Evolutionary conservation across 1,140 invertebrate species (phyloP), one percentile per base, ranked within the genome.

Genomic region (Drosophila azteca): DNA sequence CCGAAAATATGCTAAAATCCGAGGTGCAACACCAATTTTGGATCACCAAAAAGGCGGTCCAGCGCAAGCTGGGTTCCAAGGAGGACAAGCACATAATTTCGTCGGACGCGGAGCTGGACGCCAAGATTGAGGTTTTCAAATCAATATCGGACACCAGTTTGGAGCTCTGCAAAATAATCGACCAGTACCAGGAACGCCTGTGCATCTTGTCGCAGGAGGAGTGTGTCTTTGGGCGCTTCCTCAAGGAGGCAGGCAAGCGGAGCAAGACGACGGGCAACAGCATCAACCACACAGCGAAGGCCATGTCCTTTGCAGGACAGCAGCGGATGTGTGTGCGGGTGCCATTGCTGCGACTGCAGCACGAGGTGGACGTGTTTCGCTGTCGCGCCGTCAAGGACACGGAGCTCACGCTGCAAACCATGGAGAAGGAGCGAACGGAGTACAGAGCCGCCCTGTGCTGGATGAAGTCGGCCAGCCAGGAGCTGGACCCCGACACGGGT

Each of bases 381-480:
- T 95, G 96, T 70, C 94, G 98, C 71, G 99, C 98, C 1, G 96
- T 99, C 0, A 96, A 96, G 49, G 99, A 99, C 92, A 99, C 98
- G 22, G 92, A 96, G 13, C 93, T 95, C 46, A 99, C 98, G 6
- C 60, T 92, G 15, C 79, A 90, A 20, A 46, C 60, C 3, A 99
- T 99, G 97, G 98, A 99, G 91, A 97, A 96, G 90, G 94, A 96
- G 2, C 94, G 99, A 59, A 99, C 97, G n/a, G 98, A 99, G 81
- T 99, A 99, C 92, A 93, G 97, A 60, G 98, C 98, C 0, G 97
- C 98, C 1, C 93, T 99, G 2, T 96, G 97, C 85, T 99, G 99
- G 99, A 99, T 99, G 98, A 99, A 99, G 93, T 76, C 99, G 73
- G 95, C 97, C 2, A 99, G 98, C 58, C 95, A 97, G 75, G 96